Percentiles rank a stretch among this genome's conserved stretches.
phyloP scores from a whole-genome alignment of 2,113 vertebrate species.

The Cacatua alba region DNA sequence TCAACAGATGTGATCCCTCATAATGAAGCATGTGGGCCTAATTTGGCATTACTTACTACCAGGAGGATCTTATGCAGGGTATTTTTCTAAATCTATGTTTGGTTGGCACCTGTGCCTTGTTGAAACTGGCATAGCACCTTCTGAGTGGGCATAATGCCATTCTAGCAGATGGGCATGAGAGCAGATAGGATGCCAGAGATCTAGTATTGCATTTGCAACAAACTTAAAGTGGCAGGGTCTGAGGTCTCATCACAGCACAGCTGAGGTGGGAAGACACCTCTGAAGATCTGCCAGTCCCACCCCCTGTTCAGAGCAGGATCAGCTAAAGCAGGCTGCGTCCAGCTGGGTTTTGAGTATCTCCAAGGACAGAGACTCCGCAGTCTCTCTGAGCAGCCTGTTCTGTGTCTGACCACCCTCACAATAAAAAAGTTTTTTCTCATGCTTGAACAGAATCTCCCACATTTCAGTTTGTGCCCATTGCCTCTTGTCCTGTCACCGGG shows the following conservation, averaged over 20 bases:
- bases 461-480: background rate
- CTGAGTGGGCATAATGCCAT: slow-evolving; percentile 72
- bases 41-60: slow-evolving; percentile 78
- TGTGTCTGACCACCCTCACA: background rate
- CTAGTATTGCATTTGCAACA: slow-evolving; percentile 61
- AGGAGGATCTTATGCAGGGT: slow-evolving; percentile 75
- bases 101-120: slow-evolving; percentile 81
- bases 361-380: background rate
- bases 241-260: slow-evolving; percentile 38
- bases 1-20: slow-evolving; percentile 79
- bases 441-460: background rate
- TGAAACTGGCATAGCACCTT: slow-evolving; percentile 79
- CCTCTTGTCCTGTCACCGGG: background rate
- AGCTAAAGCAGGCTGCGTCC: background rate
- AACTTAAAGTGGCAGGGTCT: slow-evolving; percentile 68
- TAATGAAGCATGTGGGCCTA: slow-evolving; percentile 82
- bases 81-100: slow-evolving; percentile 80
- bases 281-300: background rate
- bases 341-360: background rate
- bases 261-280: background rate
- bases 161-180: slow-evolving; percentile 75
- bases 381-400: background rate
- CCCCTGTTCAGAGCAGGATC: background rate
- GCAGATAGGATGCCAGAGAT: slow-evolving; percentile 66
- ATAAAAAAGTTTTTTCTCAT: background rate